These are phyloP conservation scores for Erebia epiphron DNA, from an alignment of 2,888 invertebrate species.

Conservation along the genomic window DNA sequence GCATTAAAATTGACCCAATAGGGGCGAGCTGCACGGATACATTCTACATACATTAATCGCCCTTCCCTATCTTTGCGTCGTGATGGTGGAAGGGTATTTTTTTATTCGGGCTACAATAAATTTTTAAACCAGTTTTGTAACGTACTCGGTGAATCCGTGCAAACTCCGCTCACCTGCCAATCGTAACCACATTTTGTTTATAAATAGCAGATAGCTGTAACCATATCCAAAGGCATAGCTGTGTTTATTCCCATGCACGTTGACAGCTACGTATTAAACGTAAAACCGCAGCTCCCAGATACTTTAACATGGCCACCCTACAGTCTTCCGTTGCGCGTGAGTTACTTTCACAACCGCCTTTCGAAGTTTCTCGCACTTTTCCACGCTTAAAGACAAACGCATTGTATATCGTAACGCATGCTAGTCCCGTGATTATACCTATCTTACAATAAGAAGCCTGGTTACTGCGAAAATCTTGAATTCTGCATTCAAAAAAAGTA, in stretches of 20 bases:
- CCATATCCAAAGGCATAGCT: not conserved
- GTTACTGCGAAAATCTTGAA: not conserved
- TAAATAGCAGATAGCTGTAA: not conserved
- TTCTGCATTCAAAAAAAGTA: too few relatives aligned
- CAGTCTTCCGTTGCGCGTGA: slow-evolving; percentile 53
- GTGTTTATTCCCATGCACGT: slow-evolving; percentile 34
- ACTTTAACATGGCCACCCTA: slow-evolving; percentile 54
- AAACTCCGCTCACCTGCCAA: slow-evolving; percentile 7
- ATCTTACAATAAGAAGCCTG: not conserved
- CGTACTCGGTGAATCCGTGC: not conserved
- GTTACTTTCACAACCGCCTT: slow-evolving; percentile 66
- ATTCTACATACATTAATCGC: too few relatives aligned
- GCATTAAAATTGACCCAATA: too few relatives aligned
- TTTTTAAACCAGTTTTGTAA: slow-evolving; percentile 4
- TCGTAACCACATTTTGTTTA: not conserved
- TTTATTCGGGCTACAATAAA: not conserved
- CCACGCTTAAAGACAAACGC: slow-evolving; percentile 50
- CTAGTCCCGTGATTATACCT: slow-evolving; percentile 6
- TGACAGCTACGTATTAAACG: slow-evolving; percentile 23
- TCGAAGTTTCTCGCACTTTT: slow-evolving; percentile 62
- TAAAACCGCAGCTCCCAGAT: slow-evolving; percentile 45
- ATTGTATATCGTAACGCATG: slow-evolving; percentile 30
- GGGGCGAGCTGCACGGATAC: too few relatives aligned
- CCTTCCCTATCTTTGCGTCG: too few relatives aligned
- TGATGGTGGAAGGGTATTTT: too few relatives aligned